phyloP scores from a whole-genome alignment of 2,888 invertebrate species.

The Acleris laterana region DNA sequence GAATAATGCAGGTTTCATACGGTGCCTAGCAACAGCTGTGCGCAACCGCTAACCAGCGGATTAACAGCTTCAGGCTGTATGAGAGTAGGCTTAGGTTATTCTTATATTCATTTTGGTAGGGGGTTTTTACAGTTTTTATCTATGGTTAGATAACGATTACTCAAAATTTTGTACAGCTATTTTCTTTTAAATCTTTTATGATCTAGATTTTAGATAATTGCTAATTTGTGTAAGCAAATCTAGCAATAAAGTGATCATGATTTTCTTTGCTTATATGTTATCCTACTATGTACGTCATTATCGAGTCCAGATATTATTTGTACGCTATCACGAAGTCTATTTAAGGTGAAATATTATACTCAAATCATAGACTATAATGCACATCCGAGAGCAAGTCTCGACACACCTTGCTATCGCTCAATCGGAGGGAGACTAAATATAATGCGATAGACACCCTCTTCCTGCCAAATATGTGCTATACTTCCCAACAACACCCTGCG shows the following conservation, averaged over 20 bases:
- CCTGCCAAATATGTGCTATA: conserved; percentile 78
- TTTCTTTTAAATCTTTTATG: too few species aligned
- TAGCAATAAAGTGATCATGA: too few species aligned
- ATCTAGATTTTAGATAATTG: too few species aligned
- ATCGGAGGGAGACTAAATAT: conserved; percentile 82
- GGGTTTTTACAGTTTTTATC: too few species aligned
- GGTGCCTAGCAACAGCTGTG: conserved; percentile 40
- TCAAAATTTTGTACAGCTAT: too few species aligned
- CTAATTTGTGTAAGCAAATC: too few species aligned
- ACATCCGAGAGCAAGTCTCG: conserved; percentile 55
- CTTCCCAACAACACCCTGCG: conserved; percentile 52
- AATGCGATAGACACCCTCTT: conserved; percentile 83
- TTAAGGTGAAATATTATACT: conserved; percentile 1
- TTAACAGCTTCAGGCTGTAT: not conserved
- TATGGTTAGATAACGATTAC: too few species aligned
- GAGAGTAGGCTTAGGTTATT: too few species aligned
- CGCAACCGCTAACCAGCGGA: not conserved
- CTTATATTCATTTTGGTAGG: too few species aligned
- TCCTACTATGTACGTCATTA: too few species aligned
- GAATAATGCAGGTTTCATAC: conserved; percentile 36
- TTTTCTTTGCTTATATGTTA: too few species aligned
- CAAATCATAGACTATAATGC: conserved; percentile 32
- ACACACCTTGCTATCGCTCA: conserved; percentile 81
- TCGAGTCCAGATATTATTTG: too few species aligned
- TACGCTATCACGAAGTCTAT: not conserved